Conservation (phyloP, 2,113 vertebrate genomes). For the Tychaedon coryphoeus region DNA sequence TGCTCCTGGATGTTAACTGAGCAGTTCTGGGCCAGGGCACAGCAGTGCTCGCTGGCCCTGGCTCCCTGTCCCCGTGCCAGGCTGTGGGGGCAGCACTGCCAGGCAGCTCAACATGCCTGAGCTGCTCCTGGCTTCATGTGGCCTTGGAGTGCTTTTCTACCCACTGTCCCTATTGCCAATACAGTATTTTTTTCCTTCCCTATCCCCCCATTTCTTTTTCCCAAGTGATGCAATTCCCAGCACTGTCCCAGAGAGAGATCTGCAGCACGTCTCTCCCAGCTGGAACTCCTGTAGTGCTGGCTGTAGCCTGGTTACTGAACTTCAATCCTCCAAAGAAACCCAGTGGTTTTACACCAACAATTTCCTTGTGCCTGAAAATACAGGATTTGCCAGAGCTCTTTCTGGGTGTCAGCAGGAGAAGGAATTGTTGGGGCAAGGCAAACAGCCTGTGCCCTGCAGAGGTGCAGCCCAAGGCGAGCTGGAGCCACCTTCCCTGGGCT, state of each 20-base stretch:
- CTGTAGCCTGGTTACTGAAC: not conserved
- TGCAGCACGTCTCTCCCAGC: not conserved
- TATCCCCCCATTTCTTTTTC: not conserved
- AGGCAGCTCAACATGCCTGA: accelerated
- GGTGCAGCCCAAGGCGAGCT: accelerated
- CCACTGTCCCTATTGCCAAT: not conserved
- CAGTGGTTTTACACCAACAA: not conserved
- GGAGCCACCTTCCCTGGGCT: not conserved
- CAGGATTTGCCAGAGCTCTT: not conserved
- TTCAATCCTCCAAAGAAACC: not conserved
- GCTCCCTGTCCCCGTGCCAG: accelerated
- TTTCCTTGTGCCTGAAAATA: not conserved
- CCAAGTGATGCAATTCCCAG: not conserved
- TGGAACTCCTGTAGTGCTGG: not conserved
- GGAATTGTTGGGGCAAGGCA: not conserved
- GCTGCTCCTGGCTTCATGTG: not conserved
- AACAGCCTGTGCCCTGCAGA: not conserved
- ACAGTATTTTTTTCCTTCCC: too few relatives aligned
- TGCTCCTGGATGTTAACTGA: not conserved
- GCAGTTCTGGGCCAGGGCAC: not conserved
- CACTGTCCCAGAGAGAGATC: not conserved
- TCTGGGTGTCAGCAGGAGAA: not conserved
- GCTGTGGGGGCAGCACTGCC: not conserved
- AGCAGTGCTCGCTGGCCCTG: accelerated
- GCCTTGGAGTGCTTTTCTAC: not conserved